phyloP scores from a whole-genome alignment of 2,113 vertebrate species.

The Cervus canadensis region DNA sequence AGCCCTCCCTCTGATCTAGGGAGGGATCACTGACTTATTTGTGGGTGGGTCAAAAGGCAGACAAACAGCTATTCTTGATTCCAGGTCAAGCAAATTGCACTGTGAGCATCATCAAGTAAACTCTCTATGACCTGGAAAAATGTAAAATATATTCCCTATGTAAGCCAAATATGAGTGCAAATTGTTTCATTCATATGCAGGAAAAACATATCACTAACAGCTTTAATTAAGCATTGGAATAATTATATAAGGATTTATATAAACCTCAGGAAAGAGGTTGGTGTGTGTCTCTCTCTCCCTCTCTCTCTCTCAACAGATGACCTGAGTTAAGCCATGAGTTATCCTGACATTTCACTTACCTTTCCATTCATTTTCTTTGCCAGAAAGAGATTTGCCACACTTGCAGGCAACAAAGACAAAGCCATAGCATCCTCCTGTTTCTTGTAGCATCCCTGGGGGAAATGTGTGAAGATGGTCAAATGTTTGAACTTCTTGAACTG shows the following conservation, averaged over 20 bases:
- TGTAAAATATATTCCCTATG: not conserved
- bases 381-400: constrained; percentile 63
- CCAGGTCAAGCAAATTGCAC: not conserved
- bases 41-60: not conserved
- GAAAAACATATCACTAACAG: not conserved
- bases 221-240: not conserved
- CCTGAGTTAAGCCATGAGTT: constrained; percentile 49
- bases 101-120: not conserved
- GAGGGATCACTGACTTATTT: not conserved
- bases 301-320: not conserved
- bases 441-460: constrained; percentile 47
- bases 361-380: constrained; percentile 55
- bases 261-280: not conserved
- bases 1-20: not conserved
- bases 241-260: not conserved
- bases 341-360: constrained; percentile 68
- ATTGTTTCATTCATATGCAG: not conserved
- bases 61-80: not conserved
- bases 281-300: not conserved
- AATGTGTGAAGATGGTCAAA: constrained; percentile 60
- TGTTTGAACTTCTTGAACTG: constrained; percentile 39
- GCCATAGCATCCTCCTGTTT: constrained; percentile 55
- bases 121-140: not conserved
- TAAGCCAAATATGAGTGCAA: not conserved
- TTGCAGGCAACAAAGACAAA: constrained; percentile 62